Evolutionary conservation across 2,797 vertebrate genomes (phyloP), one percentile per base, ranked within the genome.

Genomic region (Heterohyrax brucei): DNA sequence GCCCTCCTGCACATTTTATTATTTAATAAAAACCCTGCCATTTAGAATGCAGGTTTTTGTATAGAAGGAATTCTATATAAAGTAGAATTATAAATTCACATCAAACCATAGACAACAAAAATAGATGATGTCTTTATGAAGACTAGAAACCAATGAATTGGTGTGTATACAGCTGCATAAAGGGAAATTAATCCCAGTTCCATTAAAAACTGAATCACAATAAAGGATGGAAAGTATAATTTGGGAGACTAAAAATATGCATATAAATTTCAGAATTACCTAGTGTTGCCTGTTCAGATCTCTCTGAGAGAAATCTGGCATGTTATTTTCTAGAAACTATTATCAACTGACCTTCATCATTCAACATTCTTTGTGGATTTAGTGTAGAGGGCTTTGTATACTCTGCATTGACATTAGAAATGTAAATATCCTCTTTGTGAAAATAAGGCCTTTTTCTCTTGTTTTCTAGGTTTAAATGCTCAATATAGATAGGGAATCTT

Each of bases 21-120:
- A 93, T 92, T 95, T 89, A 61, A 96, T 96, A 85, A 95, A 95
- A 96, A 80, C 50, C 46, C 16, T 95, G 77, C 73, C 83, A 96
- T 76, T 96, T 96, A 89, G 10, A 95, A 92, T 88, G 53, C 46
- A 85, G 56, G 30, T 72, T 95, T 96, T 89, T 84, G 73, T 81
- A 62, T 18, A 81, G 84, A 96, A 91, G 75, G 6, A 97, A 92
- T 39, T 39, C 39, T 39, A 39, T 39, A 39, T 39, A 39, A 39
- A 39, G 39, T 39, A 39, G 39, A 39, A 39, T 39, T 90, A 89
- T 96, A 91, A 87, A 76, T 85, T 96, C 72, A 89, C 87, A 62
- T 84, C 61, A 77, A 83, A 33, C 68, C 73, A 76, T 6, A 89
- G 73, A 82, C 68, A 91, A 90, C 44, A 97, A 92, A 94, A 96